Conservation (phyloP, 2,797 vertebrate species). For the Notoglanidium macrostoma region DNA sequence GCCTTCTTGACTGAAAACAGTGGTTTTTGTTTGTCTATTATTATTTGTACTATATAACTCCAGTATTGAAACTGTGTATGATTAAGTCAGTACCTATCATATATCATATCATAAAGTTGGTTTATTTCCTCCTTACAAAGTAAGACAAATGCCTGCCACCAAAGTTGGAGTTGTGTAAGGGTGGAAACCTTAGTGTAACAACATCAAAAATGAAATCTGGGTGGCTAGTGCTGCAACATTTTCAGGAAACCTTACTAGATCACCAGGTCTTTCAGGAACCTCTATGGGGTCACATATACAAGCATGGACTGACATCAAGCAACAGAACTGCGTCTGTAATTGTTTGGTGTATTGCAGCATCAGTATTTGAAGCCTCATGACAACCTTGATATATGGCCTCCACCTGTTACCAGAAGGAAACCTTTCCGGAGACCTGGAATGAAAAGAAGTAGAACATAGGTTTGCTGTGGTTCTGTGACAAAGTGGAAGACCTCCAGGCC, state of each 20-base stretch:
- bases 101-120: not conserved
- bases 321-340: not conserved
- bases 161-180: not conserved
- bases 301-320: not conserved
- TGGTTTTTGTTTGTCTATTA: not conserved
- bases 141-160: not conserved
- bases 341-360: not conserved
- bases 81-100: not conserved
- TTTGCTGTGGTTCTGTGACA: not conserved
- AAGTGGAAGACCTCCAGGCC: not conserved
- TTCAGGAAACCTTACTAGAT: not conserved
- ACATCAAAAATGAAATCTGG: not conserved
- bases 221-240: not conserved
- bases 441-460: not conserved
- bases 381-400: not conserved
- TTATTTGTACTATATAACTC: not conserved
- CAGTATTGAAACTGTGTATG: not conserved
- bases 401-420: not conserved
- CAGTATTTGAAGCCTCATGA: not conserved
- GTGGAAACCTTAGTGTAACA: not conserved
- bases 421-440: not conserved
- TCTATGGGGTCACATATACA: not conserved
- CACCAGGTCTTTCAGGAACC: not conserved
- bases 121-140: not conserved
- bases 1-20: not conserved